These are phyloP conservation scores for pig (Sus scrofa) DNA, from an alignment of 2,113 vertebrate genomes.

Conservation along the genomic window DNA sequence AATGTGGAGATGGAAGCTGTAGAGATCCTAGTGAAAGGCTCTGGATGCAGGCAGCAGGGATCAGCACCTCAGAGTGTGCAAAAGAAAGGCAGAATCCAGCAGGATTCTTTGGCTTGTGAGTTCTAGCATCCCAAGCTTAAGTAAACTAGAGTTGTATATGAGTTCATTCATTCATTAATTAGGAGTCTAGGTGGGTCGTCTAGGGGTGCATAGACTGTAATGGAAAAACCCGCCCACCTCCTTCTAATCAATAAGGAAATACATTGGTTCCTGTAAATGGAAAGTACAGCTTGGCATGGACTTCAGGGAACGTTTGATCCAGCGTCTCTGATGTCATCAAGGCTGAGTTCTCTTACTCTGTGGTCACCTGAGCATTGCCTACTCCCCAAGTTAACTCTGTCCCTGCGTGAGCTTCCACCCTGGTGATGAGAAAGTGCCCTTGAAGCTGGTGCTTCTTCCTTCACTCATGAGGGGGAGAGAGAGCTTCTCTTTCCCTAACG, in stretches of 20 bases:
- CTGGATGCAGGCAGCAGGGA: neutral
- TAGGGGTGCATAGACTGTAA: accelerated
- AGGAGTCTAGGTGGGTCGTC: too few relatives aligned
- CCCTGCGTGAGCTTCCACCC: too few relatives aligned
- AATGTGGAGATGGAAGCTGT: neutral
- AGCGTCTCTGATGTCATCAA: neutral
- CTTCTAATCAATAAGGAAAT: neutral
- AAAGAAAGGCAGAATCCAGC: neutral
- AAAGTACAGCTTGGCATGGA: neutral
- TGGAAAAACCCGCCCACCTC: neutral
- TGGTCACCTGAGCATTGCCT: accelerated
- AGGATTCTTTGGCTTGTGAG: neutral
- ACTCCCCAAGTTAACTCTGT: neutral
- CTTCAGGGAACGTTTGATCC: neutral
- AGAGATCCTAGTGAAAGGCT: neutral
- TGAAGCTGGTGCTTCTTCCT: neutral
- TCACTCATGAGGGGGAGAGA: neutral
- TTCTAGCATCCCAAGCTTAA: neutral
- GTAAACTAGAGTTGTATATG: neutral
- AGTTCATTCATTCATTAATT: neutral
- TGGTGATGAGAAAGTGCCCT: too few relatives aligned
- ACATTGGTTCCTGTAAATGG: neutral
- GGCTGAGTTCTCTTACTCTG: neutral
- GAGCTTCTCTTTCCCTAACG: neutral
- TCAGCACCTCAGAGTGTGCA: neutral